Conservation (phyloP, 64 coral and sea anemone species). For the Actinia tenebrosa region DNA sequence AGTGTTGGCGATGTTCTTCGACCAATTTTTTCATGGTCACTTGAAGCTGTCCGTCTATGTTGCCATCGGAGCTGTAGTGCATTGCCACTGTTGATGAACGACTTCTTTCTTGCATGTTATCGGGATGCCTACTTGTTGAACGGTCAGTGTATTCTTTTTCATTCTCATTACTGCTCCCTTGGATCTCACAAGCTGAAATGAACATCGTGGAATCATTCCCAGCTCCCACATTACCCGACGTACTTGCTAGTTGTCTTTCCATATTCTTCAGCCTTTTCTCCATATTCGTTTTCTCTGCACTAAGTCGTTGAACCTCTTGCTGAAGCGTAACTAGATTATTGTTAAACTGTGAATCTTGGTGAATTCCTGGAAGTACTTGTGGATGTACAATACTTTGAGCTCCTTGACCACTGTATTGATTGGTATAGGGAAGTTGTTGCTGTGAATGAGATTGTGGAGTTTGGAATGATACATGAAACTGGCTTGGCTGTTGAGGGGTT, state of each 20-base stretch:
- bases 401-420: neutral
- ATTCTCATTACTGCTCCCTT: neutral
- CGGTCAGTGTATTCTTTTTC: neutral
- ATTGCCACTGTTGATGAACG: neutral
- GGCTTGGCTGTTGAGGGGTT: neutral
- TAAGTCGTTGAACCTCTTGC: constrained; percentile 15
- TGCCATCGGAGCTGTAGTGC: neutral
- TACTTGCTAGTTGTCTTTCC: neutral
- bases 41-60: neutral
- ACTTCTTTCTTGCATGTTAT: neutral
- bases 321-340: neutral
- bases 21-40: constrained; percentile 13
- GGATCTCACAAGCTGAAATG: neutral
- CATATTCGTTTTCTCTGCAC: constrained; percentile 18
- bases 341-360: neutral
- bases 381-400: neutral
- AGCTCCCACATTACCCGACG: neutral
- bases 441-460: neutral
- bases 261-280: constrained; percentile 45
- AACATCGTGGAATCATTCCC: neutral
- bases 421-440: neutral
- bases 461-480: constrained; percentile 1
- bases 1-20: constrained; percentile 27
- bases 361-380: neutral
- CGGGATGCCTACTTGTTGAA: neutral